phyloP scores from a whole-genome alignment of 2,888 invertebrate species.

The Lithophane semibrunnea region DNA sequence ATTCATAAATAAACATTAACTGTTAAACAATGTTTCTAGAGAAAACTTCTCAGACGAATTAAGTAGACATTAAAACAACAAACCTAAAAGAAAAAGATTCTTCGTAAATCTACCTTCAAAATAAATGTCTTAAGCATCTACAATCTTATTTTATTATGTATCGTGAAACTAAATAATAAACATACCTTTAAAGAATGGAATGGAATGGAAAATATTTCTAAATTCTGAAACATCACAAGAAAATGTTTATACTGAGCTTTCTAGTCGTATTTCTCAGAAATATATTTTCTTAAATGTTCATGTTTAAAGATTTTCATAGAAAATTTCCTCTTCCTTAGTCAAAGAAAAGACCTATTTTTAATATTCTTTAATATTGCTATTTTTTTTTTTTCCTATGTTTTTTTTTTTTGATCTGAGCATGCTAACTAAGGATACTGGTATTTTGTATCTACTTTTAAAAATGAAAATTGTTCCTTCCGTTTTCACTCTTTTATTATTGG shows the following conservation, averaged over 20 bases:
- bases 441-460: not conserved
- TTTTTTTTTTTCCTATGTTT: too few species aligned
- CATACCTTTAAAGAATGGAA: not conserved
- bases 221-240: not conserved
- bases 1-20: constrained; percentile 1
- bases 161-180: constrained; percentile 14
- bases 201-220: not conserved
- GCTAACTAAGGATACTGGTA: not conserved
- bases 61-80: constrained; percentile 13
- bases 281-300: not conserved
- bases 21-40: constrained; percentile 4
- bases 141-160: not conserved
- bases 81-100: not conserved
- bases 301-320: not conserved
- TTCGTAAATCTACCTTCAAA: constrained; percentile 21
- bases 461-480: not conserved
- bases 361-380: not conserved
- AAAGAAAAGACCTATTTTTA: not conserved
- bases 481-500: not conserved
- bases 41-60: constrained; percentile 33
- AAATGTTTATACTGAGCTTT: not conserved
- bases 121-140: not conserved
- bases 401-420: not conserved
- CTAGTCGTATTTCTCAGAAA: not conserved
- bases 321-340: not conserved